phyloP scores from a whole-genome alignment of 2,113 vertebrate species.

The Puntigrus tetrazona region DNA sequence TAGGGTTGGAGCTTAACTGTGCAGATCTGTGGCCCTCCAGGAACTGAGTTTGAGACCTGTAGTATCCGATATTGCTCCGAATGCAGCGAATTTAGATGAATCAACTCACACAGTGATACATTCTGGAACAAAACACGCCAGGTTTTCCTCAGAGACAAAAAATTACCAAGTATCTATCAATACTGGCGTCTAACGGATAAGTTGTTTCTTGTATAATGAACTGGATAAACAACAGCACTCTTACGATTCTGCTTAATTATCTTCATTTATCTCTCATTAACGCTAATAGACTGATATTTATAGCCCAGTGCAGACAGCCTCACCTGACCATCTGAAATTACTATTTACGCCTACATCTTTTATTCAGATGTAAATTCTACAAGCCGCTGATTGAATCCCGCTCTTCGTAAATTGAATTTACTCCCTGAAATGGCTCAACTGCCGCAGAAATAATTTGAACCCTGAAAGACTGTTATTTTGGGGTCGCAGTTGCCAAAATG shows the following conservation, averaged over 20 bases:
- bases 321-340: background rate
- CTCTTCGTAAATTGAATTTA: background rate
- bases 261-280: background rate
- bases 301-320: background rate
- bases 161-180: background rate
- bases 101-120: background rate
- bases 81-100: background rate
- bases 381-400: background rate
- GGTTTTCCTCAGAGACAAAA: background rate
- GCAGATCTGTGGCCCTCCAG: no score
- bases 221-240: background rate
- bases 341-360: background rate
- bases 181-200: background rate
- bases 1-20: no score
- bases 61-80: no score
- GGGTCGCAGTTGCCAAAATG: background rate
- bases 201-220: background rate
- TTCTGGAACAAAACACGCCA: background rate
- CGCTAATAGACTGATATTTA: background rate
- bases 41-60: no score
- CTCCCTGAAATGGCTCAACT: background rate
- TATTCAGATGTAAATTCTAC: background rate
- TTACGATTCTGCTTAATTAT: background rate
- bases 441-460: background rate
- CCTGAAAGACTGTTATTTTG: conserved; percentile 16